phyloP scores from a whole-genome alignment of 2,888 invertebrate genomes.

The Ptychoptera contaminata region DNA sequence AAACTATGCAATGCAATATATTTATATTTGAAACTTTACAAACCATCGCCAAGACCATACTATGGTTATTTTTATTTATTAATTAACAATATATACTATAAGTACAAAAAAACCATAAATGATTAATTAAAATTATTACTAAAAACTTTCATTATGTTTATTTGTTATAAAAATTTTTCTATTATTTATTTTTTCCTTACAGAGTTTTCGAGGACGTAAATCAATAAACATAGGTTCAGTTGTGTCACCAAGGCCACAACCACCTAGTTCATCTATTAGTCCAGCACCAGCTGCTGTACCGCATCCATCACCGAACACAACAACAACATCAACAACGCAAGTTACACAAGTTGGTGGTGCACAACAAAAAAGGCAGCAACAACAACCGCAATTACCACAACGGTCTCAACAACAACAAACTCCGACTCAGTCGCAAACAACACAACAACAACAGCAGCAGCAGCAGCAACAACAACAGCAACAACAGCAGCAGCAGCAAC shows the following conservation, averaged over 20 bases:
- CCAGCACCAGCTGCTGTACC: constrained; percentile 15
- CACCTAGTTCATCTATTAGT: constrained; percentile 12
- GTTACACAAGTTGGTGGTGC: neutral
- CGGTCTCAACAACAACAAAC: constrained; percentile 17
- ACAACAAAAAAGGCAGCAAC: constrained; percentile 15
- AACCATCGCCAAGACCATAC: no score
- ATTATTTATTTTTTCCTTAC: no score
- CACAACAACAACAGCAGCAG: constrained; percentile 13
- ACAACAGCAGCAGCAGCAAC: constrained; percentile 17
- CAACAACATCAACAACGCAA: constrained; percentile 10
- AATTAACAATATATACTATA: no score
- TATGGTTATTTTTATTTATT: no score
- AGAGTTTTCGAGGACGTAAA: constrained; percentile 15
- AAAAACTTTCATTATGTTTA: no score
- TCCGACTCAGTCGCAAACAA: constrained; percentile 17
- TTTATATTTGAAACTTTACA: no score
- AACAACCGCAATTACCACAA: constrained; percentile 17
- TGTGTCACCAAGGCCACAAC: constrained; percentile 12
- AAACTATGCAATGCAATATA: no score
- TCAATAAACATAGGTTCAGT: constrained; percentile 12
- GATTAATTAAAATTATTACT: no score
- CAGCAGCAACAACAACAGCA: constrained; percentile 10
- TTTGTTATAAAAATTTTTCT: no score
- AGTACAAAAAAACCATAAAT: no score
- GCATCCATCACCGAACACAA: constrained; percentile 14